Evolutionary conservation across 1,140 invertebrate species (phyloP).

Genomic region (Diabrotica virgifera): DNA sequence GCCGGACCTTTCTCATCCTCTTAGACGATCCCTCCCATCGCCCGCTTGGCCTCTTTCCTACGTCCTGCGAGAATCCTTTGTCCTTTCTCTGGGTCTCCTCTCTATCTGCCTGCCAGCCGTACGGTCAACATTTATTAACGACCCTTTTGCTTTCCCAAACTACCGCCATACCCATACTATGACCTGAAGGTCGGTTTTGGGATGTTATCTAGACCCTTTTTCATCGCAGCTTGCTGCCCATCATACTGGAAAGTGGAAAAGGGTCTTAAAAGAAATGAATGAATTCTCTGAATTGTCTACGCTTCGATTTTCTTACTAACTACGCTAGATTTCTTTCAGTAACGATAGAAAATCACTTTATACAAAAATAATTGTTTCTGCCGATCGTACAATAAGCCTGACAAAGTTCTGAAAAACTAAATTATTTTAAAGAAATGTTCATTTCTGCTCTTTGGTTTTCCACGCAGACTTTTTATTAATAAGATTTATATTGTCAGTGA

Average conservation of each 20-base stretch:
- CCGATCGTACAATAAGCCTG: too few species aligned
- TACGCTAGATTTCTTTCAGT: too few species aligned
- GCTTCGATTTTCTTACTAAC: too few species aligned
- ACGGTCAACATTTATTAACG: conserved; percentile 24
- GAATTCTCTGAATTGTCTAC: neutral
- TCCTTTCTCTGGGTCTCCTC: conserved; percentile 15
- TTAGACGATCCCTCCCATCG: conserved; percentile 21
- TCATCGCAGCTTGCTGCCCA: neutral
- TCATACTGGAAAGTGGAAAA: neutral
- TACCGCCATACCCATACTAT: conserved; percentile 25
- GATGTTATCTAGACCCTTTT: conserved; percentile 6
- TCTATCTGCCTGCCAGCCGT: conserved; percentile 16
- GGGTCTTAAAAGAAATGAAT: neutral
- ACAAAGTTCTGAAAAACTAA: too few species aligned
- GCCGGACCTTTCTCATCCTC: conserved; percentile 29
- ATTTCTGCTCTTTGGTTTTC: too few species aligned
- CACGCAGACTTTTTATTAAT: too few species aligned
- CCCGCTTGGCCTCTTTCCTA: conserved; percentile 9
- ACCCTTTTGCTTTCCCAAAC: conserved; percentile 29
- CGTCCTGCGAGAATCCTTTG: conserved; percentile 11
- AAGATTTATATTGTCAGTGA: too few species aligned
- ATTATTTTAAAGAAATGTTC: too few species aligned
- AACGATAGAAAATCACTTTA: too few species aligned
- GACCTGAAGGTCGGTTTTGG: conserved; percentile 13
- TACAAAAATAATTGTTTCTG: too few species aligned